Conservation (phyloP, 2,888 invertebrate species). For the Noctua pronuba region DNA sequence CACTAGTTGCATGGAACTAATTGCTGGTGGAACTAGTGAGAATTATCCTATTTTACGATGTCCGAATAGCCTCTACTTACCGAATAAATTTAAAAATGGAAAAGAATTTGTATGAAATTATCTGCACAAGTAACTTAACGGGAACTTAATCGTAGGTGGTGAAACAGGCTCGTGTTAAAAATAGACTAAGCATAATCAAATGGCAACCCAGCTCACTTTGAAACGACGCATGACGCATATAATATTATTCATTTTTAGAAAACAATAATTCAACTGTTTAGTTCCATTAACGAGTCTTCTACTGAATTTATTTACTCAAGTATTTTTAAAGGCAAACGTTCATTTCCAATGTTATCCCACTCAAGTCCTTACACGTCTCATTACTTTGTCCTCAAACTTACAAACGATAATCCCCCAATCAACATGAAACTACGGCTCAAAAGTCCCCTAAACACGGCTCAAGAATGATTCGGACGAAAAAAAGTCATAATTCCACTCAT, state of each 20-base stretch:
- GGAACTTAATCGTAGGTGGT: too few relatives aligned
- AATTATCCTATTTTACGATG: too few relatives aligned
- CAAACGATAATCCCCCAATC: slow-evolving; percentile 57
- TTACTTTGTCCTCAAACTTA: slow-evolving; percentile 58
- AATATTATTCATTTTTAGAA: not conserved
- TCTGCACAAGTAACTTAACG: too few relatives aligned
- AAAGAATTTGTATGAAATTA: too few relatives aligned
- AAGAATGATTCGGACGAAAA: slow-evolving; percentile 78
- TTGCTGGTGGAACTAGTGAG: too few relatives aligned
- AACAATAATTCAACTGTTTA: not conserved
- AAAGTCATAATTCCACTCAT: slow-evolving; percentile 86
- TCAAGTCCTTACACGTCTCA: slow-evolving; percentile 45
- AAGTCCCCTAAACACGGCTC: slow-evolving; percentile 68
- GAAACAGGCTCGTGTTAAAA: too few relatives aligned
- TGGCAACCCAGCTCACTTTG: not conserved
- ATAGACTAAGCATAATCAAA: not conserved
- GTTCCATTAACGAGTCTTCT: not conserved
- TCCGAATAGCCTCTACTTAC: too few relatives aligned
- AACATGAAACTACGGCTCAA: slow-evolving; percentile 65
- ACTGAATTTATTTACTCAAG: not conserved
- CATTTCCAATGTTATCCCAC: slow-evolving; percentile 16
- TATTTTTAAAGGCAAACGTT: not conserved
- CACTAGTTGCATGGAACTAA: too few relatives aligned
- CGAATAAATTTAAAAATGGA: too few relatives aligned
- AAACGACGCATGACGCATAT: not conserved